Conservation (phyloP, 2,797 vertebrate species). For the Sylvilagus floridanus region DNA sequence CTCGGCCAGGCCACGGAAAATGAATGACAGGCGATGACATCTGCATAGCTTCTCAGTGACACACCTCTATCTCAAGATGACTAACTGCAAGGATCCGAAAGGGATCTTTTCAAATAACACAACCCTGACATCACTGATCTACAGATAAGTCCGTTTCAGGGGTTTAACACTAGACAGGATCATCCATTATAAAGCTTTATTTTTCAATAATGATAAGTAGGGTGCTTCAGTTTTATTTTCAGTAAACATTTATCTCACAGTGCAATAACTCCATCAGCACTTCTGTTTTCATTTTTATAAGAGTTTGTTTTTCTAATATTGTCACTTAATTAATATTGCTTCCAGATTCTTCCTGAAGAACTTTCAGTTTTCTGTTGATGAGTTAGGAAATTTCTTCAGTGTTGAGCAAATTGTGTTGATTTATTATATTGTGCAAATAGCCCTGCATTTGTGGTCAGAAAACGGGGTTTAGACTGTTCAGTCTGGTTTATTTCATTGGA, state of each 20-base stretch:
- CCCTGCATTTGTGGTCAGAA: background rate
- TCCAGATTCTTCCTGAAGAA: background rate
- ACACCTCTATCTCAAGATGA: background rate
- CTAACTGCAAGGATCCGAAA: background rate
- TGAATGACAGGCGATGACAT: background rate
- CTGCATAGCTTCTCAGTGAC: background rate
- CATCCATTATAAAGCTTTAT: background rate
- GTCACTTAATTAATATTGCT: background rate
- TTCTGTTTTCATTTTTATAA: background rate
- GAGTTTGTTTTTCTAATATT: background rate
- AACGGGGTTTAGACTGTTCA: background rate
- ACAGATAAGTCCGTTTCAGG: background rate
- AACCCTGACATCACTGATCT: background rate
- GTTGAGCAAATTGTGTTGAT: background rate
- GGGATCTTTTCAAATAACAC: background rate
- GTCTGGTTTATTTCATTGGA: constrained; percentile 1
- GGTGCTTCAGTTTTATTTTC: background rate
- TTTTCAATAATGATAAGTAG: background rate
- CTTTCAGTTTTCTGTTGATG: constrained; percentile 21
- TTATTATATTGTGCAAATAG: background rate
- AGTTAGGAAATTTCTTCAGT: background rate
- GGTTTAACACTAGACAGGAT: background rate
- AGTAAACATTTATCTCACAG: background rate
- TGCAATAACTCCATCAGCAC: background rate
- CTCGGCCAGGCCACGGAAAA: background rate